Conservation (phyloP, 2,888 invertebrate genomes). For the Patella pellucida region DNA sequence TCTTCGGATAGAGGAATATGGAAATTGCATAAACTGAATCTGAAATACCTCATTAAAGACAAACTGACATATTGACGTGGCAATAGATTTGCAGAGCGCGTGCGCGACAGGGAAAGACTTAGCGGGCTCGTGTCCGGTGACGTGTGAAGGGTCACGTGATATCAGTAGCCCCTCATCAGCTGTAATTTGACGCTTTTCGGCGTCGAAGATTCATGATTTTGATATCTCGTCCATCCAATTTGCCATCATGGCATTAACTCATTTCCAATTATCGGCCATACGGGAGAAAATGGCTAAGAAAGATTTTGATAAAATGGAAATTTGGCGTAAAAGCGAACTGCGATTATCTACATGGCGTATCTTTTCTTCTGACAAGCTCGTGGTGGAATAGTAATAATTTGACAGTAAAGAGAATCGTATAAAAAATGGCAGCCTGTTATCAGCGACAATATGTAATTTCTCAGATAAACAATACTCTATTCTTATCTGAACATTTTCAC, state of each 20-base stretch:
- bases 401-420: neutral
- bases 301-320: neutral
- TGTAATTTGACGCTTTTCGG: conserved; percentile 6
- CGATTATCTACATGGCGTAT: neutral
- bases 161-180: conserved; percentile 6
- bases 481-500: too few relatives aligned
- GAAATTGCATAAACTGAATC: conserved; percentile 11
- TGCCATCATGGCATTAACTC: conserved; percentile 7
- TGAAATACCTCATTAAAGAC: neutral
- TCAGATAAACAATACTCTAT: too few relatives aligned
- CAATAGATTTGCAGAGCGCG: neutral
- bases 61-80: conserved; percentile 4
- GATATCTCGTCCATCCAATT: neutral
- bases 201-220: conserved; percentile 3
- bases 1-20: conserved; percentile 2
- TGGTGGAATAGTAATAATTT: neutral
- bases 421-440: too few relatives aligned
- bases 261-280: conserved; percentile 1
- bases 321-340: neutral
- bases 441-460: too few relatives aligned
- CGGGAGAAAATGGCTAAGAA: neutral
- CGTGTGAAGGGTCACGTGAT: conserved; percentile 8
- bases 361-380: neutral
- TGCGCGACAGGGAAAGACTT: neutral
- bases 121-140: neutral